Evolutionary conservation across 2,888 invertebrate species (phyloP), one percentile per base, ranked within the genome.

Genomic region (Sinodicranocentrus sp.): DNA sequence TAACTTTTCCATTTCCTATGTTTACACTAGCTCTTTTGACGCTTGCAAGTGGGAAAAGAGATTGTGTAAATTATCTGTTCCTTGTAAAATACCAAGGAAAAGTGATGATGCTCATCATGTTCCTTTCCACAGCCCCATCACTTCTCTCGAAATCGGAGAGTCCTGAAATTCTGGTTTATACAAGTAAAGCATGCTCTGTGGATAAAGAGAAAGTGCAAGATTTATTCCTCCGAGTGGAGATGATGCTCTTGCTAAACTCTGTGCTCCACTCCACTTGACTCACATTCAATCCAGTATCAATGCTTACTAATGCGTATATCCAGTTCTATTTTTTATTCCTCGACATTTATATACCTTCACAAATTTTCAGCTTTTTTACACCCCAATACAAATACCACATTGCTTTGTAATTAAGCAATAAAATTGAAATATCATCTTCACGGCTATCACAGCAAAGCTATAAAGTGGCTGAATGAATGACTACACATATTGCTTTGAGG

Each of bases 1-100:
- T 77, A 67, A 77, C 77, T 76, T 76, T 65, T 65, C 76, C 76
- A 76, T 76, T 65, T 76, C 57, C 33, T 43, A 23, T 65, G 75
- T 75, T 75, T 75, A 75, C 75, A 75, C 75, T 33, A 65, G 48
- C 73, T 73, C 73, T 73, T 73, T 63, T 76, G 57, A 77, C 77
- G 59, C 67, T 63, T 33, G 25, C 33, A 33, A 77, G 68, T 67
- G 77, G 68, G 54, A 77, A 67, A 43, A 67, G 71, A 71, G 82
- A 65, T 83, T 76, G 83, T 39, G 71, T 77, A 72, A 83, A 83
- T 77, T 83, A 83, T 83, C 83, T 77, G 57, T 44, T 75, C 28
- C 75, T 75, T 75, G 75, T 48, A 61, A 75, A 75, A 52, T 73
- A 73, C 44, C 73, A 43, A 43, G 57, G 44, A 59, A 28, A 54